phyloP scores from a whole-genome alignment of 2,797 vertebrate species.

The Scyliorhinus canicula region DNA sequence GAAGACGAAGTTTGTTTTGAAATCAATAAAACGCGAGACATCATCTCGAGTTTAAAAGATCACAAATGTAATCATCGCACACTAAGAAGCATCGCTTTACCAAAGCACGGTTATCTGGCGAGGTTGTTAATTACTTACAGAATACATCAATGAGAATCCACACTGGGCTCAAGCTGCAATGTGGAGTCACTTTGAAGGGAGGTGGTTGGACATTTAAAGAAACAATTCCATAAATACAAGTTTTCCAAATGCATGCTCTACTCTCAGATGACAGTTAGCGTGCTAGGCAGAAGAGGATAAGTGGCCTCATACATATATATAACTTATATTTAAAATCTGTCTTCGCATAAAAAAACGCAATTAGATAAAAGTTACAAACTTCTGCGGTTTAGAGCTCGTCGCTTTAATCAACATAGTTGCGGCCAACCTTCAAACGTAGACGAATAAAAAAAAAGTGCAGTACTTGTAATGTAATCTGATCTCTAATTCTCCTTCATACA shows the following conservation, averaged over 20 bases:
- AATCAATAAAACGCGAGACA: neutral
- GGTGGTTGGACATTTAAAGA: neutral
- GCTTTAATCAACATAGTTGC: constrained; percentile 9
- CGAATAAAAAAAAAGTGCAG: neutral
- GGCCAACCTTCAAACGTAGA: constrained; percentile 26
- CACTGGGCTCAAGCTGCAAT: neutral
- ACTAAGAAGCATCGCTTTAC: neutral
- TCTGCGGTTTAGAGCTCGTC: constrained; percentile 1
- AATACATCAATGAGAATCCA: neutral
- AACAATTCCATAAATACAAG: neutral
- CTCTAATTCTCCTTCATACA: neutral
- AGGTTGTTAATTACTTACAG: constrained; percentile 10
- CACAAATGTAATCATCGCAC: constrained; percentile 3
- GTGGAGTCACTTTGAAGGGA: neutral
- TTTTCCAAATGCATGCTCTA: neutral
- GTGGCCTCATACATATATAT: neutral
- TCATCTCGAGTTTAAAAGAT: neutral
- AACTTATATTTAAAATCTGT: too few species aligned
- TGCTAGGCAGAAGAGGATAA: neutral
- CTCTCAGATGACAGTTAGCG: neutral
- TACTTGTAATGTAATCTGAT: constrained; percentile 23
- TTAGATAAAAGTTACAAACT: neutral
- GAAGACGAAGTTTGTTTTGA: constrained; percentile 4
- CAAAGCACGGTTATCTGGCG: neutral
- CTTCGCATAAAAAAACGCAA: neutral